phyloP scores from a whole-genome alignment of 2,797 vertebrate species.

The Gouania willdenowi region DNA sequence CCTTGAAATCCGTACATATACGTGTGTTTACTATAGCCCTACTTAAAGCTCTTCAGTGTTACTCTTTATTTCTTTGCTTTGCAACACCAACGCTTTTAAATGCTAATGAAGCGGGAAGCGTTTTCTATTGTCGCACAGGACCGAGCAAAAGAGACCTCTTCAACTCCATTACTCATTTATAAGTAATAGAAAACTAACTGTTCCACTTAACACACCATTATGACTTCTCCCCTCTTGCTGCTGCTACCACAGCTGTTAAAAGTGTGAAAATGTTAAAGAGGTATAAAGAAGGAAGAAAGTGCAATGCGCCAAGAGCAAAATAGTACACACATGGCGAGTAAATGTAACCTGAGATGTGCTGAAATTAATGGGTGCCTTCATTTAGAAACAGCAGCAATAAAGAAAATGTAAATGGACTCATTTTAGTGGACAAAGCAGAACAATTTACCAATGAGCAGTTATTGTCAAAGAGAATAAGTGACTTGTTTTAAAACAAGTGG shows the following conservation, averaged over 20 bases:
- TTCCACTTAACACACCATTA: slow-evolving; percentile 34
- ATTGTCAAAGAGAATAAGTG: too few relatives aligned
- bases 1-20: too few relatives aligned
- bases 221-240: slow-evolving; percentile 6
- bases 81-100: too few relatives aligned
- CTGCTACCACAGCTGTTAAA: slow-evolving; percentile 27
- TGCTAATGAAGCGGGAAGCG: background rate
- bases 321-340: background rate
- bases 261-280: slow-evolving; percentile 41
- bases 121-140: background rate
- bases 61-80: too few relatives aligned
- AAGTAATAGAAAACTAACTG: slow-evolving; percentile 48
- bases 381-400: background rate
- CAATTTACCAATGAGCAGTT: too few relatives aligned
- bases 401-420: too few relatives aligned
- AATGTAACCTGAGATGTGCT: too few relatives aligned
- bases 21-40: too few relatives aligned
- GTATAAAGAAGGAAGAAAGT: background rate
- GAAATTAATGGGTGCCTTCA: too few relatives aligned
- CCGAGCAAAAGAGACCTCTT: slow-evolving; percentile 13
- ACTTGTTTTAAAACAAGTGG: too few relatives aligned
- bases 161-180: slow-evolving; percentile 32
- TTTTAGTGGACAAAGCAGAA: too few relatives aligned
- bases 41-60: too few relatives aligned
- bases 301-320: slow-evolving; percentile 1